Evolutionary conservation across 2,797 vertebrate species (phyloP), one percentile per base, ranked within the genome.

Genomic region (Sebastes variabilis): DNA sequence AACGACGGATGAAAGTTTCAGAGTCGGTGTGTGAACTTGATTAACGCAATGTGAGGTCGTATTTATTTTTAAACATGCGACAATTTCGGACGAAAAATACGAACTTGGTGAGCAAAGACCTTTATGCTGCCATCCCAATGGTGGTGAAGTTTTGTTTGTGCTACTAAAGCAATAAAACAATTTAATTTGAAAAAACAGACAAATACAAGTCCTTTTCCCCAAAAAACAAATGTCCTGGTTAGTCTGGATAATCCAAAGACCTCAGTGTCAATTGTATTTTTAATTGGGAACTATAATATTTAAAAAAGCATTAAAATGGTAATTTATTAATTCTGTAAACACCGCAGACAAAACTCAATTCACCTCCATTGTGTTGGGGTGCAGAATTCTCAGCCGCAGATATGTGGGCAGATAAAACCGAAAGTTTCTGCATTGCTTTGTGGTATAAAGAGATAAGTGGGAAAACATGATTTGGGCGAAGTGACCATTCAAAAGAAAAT

Each of bases 1-100:
- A 14, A 42, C 0, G 13, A 42, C 1, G 13, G 13, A 42, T 0
- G 0, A 42, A 14, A 1, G 13, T 42, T 42, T 42, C 36, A 38
- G 38, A 14, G 13, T 42, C 13, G 13, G 38, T 14, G 38, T 14
- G 38, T 42, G 0, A 42, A 42, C 38, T 14, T 42, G 13, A 42
- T 42, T 14, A 0, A 42, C 5, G 2, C 5, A 14, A 42, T 42
- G 2, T 14, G 13, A 1, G 38, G 2, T 42, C 38, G 2, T 42
- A 42, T 42, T 42, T 42, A 42, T 42, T 42, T 42, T 42, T 42
- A 42, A 42, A 42, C 5, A 5, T 42, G 38, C 38, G 2, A 6
- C 5, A 42, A 42, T 14, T 42, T 14, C 0, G 0, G 38, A 14
- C 0, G 38, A 14, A 42, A 14, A 42, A 42, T 42, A 42, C 5